phyloP scores from a whole-genome alignment of 1,140 invertebrate species.

The Batillaria attramentaria region DNA sequence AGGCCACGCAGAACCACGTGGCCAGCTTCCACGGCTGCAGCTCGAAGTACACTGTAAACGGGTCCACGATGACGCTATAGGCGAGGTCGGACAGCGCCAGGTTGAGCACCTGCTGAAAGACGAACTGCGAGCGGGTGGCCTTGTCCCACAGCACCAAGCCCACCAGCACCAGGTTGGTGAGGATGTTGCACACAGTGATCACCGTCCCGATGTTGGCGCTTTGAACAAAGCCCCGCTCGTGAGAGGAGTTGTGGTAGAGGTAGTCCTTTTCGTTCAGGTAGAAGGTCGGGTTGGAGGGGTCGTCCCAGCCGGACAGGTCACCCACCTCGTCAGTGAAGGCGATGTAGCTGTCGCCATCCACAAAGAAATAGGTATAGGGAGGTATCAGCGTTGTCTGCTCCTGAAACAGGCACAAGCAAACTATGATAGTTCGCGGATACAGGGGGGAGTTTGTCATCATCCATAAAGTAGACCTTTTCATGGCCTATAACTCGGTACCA shows the following conservation, averaged over 20 bases:
- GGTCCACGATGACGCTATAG: conserved; percentile 41
- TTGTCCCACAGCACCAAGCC: conserved; percentile 21
- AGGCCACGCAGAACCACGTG: conserved; percentile 41
- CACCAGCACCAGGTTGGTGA: conserved; percentile 38
- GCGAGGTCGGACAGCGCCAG: conserved; percentile 40
- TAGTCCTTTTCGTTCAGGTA: not conserved
- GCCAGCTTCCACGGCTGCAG: conserved; percentile 40
- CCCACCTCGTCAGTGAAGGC: not conserved
- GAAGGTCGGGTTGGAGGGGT: not conserved
- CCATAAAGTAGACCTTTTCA: too few relatives aligned
- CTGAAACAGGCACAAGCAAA: too few relatives aligned
- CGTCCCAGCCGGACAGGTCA: not conserved
- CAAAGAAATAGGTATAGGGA: not conserved
- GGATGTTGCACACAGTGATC: conserved; percentile 27
- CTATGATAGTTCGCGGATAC: too few relatives aligned
- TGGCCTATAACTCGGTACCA: too few relatives aligned
- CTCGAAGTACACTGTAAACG: conserved; percentile 44
- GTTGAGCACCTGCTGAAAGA: conserved; percentile 35
- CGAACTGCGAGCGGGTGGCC: conserved; percentile 26
- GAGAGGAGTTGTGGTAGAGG: conserved; percentile 27
- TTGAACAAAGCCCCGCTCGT: conserved; percentile 36
- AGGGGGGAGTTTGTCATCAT: too few relatives aligned
- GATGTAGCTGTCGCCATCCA: not conserved
- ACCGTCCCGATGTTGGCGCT: conserved; percentile 36
- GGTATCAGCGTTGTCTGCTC: not conserved